Evolutionary conservation across 2,113 vertebrate genomes (phyloP).

Genomic region (Zingel zingel): DNA sequence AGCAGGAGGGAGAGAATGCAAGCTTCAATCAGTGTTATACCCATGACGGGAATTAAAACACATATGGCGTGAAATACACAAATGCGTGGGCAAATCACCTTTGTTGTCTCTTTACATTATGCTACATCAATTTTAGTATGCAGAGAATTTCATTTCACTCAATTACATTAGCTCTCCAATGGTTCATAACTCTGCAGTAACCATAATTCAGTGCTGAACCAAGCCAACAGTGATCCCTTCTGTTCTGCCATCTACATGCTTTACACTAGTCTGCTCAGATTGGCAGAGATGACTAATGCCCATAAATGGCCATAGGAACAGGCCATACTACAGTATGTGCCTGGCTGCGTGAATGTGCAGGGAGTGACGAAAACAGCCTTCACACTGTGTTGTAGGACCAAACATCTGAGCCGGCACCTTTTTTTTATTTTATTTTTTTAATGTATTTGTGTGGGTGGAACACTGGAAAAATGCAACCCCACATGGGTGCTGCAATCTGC

Average conservation of each 20-base stretch:
- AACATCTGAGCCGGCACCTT: constrained; percentile 48
- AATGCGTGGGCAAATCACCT: background rate
- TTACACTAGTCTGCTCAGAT: constrained; percentile 28
- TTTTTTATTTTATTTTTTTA: background rate
- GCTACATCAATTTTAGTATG: constrained; percentile 1
- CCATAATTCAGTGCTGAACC: constrained; percentile 1
- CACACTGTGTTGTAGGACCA: constrained; percentile 52
- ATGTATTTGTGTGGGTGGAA: constrained; percentile 59
- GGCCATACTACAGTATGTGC: constrained; percentile 35
- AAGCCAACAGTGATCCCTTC: constrained; percentile 7
- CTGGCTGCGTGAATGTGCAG: constrained; percentile 36
- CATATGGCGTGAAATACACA: background rate
- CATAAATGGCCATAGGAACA: constrained; percentile 42
- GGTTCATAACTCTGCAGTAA: constrained; percentile 9
- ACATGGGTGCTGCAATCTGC: constrained; percentile 62
- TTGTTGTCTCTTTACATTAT: background rate
- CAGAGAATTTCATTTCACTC: background rate
- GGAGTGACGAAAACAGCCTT: constrained; percentile 42
- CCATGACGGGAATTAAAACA: background rate
- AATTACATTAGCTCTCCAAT: constrained; percentile 3
- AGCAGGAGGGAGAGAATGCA: constrained; percentile 17
- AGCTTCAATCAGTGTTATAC: background rate
- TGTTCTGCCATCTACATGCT: constrained; percentile 20
- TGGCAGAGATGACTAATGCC: constrained; percentile 16
- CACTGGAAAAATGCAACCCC: constrained; percentile 35